Percentiles rank a stretch among this genome's conserved stretches.
Conservation (phyloP, 2,113 vertebrate genomes). For the Sinosuthora webbiana region DNA sequence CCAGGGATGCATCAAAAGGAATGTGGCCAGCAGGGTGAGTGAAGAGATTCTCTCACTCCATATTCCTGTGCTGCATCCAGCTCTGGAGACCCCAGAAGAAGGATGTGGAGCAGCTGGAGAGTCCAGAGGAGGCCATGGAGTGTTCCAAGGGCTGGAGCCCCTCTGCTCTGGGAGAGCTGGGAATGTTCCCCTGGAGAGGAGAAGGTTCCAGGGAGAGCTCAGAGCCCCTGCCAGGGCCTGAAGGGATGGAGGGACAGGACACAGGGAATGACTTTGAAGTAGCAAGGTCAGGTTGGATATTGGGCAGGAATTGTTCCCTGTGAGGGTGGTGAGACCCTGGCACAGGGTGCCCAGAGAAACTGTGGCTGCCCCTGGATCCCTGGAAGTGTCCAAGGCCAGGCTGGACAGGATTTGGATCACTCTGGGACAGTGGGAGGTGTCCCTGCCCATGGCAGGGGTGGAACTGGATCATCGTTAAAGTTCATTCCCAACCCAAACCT, state of each 20-base stretch:
- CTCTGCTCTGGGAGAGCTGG: not conserved
- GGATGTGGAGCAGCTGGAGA: not conserved
- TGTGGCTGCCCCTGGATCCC: not conserved
- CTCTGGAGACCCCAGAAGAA: not conserved
- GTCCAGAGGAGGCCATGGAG: rapidly evolving
- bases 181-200: rapidly evolving
- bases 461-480: rapidly evolving
- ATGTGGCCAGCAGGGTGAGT: rapidly evolving
- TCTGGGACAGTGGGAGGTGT: rapidly evolving
- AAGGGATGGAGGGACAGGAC: not conserved
- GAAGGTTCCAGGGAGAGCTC: not conserved
- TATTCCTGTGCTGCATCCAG: not conserved
- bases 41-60: not conserved
- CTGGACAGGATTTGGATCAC: rapidly evolving
- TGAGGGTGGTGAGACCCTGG: rapidly evolving
- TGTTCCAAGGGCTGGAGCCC: not conserved
- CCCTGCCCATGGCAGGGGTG: not conserved
- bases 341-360: rapidly evolving
- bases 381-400: not conserved
- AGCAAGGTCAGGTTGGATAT: not conserved
- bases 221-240: rapidly evolving
- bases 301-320: not conserved
- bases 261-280: not conserved
- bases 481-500: not conserved
- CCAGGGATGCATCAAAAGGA: not conserved